Evolutionary conservation across 2,888 invertebrate species (phyloP).

Genomic region (Ceraclea dissimilis): DNA sequence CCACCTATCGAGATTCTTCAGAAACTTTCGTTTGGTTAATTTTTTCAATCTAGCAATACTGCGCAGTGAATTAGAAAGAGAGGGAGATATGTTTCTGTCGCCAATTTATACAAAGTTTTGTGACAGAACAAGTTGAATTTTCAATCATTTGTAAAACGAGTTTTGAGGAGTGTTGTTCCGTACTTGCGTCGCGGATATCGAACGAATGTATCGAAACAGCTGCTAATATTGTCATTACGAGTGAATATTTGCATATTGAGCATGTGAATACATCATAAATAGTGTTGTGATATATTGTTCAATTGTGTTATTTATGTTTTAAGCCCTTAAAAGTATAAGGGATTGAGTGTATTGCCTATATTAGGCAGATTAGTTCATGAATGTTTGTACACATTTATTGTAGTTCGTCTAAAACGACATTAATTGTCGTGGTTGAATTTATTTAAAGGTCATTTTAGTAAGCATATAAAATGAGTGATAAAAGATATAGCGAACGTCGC

Average conservation of each 20-base stretch:
- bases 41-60: too few relatives aligned
- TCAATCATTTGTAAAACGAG: slow-evolving; percentile 17
- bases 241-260: slow-evolving; percentile 10
- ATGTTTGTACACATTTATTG: slow-evolving; percentile 10
- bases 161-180: slow-evolving; percentile 11
- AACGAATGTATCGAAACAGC: slow-evolving; percentile 24
- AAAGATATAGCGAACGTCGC: slow-evolving; percentile 12
- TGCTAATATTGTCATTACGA: slow-evolving; percentile 18
- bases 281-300: slow-evolving; percentile 9
- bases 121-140: too few relatives aligned
- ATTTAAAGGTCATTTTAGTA: background rate
- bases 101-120: too few relatives aligned
- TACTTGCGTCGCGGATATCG: slow-evolving; percentile 16
- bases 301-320: slow-evolving; percentile 6
- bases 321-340: background rate
- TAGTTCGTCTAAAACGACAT: slow-evolving; percentile 2
- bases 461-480: slow-evolving; percentile 20
- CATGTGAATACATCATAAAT: slow-evolving; percentile 12
- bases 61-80: too few relatives aligned
- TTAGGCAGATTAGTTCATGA: slow-evolving; percentile 12
- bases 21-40: too few relatives aligned
- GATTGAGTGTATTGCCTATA: slow-evolving; percentile 10
- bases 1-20: too few relatives aligned
- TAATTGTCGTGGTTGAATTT: slow-evolving; percentile 8
- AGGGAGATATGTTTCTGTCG: too few relatives aligned